Evolutionary conservation across 2,797 vertebrate genomes (phyloP), one percentile per base, ranked within the genome.

Genomic region (Cyclopterus lumpus): DNA sequence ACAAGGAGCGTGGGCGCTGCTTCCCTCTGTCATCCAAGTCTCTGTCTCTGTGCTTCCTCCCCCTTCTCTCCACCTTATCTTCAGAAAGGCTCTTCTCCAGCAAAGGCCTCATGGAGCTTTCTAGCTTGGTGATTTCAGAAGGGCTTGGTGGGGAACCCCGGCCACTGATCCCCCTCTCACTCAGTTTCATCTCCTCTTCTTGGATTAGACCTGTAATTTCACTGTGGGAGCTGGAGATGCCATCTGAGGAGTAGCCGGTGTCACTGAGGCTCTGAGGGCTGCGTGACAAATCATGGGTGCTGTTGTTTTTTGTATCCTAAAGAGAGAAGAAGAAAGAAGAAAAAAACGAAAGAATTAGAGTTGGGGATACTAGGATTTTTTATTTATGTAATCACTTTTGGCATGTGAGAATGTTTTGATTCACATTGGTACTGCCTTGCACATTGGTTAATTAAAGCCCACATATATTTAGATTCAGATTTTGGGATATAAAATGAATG

Each of bases 261-360:
- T 99, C 98, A 0, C 98, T 99, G 82, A 98, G 95, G 92, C 98
- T 99, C 91, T 99, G 98, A 49, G 98, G 98, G 79, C 98, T 99
- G 81, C 97, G 96, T 65, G 98, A 99, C 84, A 97, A 93, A 85
- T 99, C 98, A 0, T 97, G 95, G 87, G 94, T 93, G 86, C 97
- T 97, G 96, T 93, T 95, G 90, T 96, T 95, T 96, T 98, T 99
- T 89, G 93, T 96, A 66, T 94, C 93, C 22, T 99, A 95, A 93
- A 96, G 85, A 18, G 22, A 81, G 62, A 65, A 87, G 11, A 26
- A 62, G 22, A 20, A 57, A 84, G 30, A 77, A 77, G 86, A 15
- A 84, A 78, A 65, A 22, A 61, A 57, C 28, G 62, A 75, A 59
- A 12, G 2, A 6, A 82, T 88, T 82, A 86, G 53, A 75, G 80